phyloP scores from a whole-genome alignment of 2,113 vertebrate species.

The Rynchops niger region DNA sequence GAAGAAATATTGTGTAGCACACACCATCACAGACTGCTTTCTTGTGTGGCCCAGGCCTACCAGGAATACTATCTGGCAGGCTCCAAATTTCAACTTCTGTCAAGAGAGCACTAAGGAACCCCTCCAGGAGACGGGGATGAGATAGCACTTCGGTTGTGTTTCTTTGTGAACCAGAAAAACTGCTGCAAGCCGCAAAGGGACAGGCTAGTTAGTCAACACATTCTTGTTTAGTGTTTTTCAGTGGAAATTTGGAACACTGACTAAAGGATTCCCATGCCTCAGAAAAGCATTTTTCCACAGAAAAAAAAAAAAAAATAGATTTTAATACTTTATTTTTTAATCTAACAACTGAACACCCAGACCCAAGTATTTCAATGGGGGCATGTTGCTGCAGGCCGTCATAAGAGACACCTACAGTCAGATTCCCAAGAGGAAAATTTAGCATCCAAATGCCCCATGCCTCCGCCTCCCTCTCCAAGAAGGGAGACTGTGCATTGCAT shows the following conservation, averaged over 20 bases:
- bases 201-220: background rate
- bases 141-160: background rate
- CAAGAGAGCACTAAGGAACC: background rate
- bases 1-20: background rate
- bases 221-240: background rate
- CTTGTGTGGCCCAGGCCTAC: slow-evolving; percentile 25
- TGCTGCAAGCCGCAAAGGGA: slow-evolving; percentile 8
- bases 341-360: background rate
- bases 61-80: background rate
- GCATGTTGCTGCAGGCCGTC: background rate
- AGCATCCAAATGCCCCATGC: background rate
- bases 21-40: background rate
- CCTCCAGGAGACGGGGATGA: background rate
- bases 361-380: background rate
- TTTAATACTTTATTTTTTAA: background rate
- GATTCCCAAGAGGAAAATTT: background rate
- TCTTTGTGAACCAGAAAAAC: background rate
- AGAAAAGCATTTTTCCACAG: background rate
- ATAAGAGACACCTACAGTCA: background rate
- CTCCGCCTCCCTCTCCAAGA: background rate
- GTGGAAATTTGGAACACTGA: slow-evolving; percentile 8
- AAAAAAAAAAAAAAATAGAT: background rate
- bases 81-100: background rate
- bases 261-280: slow-evolving; percentile 23
- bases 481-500: background rate